Evolutionary conservation across 2,797 vertebrate genomes (phyloP).

Genomic region (Xiphorhynchus erythropygius): DNA sequence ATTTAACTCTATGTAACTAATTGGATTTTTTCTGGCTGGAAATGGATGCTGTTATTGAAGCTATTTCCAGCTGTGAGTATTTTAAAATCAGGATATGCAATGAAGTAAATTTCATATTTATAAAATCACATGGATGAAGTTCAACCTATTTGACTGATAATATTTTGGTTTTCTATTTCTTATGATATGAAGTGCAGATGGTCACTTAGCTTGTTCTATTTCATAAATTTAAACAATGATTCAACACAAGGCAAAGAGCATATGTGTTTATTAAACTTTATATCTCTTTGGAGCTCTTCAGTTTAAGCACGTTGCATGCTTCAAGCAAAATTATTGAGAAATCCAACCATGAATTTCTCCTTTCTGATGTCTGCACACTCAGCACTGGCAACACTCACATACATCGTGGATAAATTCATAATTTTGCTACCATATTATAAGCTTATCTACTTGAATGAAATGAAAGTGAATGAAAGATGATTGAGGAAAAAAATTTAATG

Average conservation of each 20-base stretch:
- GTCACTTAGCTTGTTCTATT: not conserved
- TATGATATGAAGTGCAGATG: not conserved
- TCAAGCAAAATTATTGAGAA: conserved; percentile 31
- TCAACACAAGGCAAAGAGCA: not conserved
- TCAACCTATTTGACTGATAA: not conserved
- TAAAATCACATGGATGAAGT: not conserved
- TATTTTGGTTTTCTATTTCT: not conserved
- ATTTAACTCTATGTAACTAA: not conserved
- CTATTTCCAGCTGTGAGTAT: not conserved
- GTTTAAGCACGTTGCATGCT: not conserved
- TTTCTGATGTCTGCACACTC: not conserved
- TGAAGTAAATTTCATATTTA: not conserved
- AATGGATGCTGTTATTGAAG: not conserved
- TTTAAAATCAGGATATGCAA: not conserved
- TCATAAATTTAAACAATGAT: not conserved
- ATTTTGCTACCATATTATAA: not conserved
- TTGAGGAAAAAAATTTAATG: conserved; percentile 34
- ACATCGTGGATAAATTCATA: not conserved
- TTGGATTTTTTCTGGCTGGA: not conserved
- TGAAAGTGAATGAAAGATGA: conserved; percentile 7
- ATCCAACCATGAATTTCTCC: not conserved
- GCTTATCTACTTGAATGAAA: conserved; percentile 24
- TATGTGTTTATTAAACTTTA: not conserved
- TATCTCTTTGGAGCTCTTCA: not conserved
- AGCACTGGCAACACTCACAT: not conserved